Conservation (phyloP, 2,888 invertebrate genomes). For the Allacma fusca region DNA sequence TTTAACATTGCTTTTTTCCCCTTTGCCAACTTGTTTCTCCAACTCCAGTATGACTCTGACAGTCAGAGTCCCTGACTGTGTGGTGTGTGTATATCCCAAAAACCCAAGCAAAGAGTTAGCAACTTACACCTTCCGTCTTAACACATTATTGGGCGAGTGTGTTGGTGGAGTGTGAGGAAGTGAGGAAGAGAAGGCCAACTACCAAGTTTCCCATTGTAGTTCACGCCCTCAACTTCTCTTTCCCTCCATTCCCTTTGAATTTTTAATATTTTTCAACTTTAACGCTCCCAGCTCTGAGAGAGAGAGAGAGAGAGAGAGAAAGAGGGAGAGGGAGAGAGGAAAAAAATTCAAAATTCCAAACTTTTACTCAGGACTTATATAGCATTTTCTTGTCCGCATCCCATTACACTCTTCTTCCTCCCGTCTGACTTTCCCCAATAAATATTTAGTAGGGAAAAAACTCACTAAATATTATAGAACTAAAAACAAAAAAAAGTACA, state of each 20-base stretch:
- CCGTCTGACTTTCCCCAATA: neutral
- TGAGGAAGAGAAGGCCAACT: neutral
- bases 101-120: neutral
- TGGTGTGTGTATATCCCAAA: neutral
- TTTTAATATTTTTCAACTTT: conserved; percentile 12
- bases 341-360: neutral
- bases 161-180: neutral
- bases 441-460: neutral
- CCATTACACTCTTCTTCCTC: neutral
- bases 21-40: neutral
- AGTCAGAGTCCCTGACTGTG: neutral
- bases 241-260: neutral
- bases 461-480: neutral
- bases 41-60: neutral
- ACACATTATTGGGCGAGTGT: conserved; percentile 17
- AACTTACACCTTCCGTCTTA: conserved; percentile 23
- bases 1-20: conserved; percentile 29
- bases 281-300: neutral
- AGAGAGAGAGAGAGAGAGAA: neutral
- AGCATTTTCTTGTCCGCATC: conserved; percentile 3
- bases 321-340: no score
- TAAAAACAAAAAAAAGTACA: neutral
- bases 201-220: neutral
- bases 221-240: neutral
- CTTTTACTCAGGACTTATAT: neutral